phyloP scores from a whole-genome alignment of 1,140 invertebrate species.

The Eumeta japonica region DNA sequence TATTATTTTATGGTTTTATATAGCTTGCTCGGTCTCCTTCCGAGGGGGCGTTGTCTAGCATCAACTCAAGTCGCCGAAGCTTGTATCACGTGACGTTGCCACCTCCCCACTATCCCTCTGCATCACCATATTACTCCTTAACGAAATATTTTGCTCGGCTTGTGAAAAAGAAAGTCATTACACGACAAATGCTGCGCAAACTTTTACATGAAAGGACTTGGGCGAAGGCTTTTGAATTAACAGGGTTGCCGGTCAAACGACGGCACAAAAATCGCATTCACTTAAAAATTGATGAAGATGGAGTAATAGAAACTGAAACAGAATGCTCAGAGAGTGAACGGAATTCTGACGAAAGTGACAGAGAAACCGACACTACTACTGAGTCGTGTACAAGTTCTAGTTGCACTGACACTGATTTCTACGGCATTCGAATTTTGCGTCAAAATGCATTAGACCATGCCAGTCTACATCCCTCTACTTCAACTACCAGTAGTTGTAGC shows the following conservation, averaged over 20 bases:
- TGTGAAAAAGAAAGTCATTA: conserved; percentile 70
- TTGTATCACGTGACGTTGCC: conserved; percentile 61
- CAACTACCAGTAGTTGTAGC: conserved; percentile 50
- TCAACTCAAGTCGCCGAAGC: conserved; percentile 49
- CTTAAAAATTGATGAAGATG: conserved; percentile 52
- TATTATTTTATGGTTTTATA: conserved; percentile 27
- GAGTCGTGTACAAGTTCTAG: conserved; percentile 39
- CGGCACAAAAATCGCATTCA: conserved; percentile 61
- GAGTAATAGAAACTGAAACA: conserved; percentile 54
- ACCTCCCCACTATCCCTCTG: conserved; percentile 63
- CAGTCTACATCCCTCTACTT: conserved; percentile 39
- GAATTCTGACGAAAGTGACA: conserved; percentile 41
- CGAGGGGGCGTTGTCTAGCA: conserved; percentile 51
- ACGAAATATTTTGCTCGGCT: conserved; percentile 73
- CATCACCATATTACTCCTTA: conserved; percentile 68
- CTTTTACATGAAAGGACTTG: conserved; percentile 59
- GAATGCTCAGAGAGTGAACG: conserved; percentile 31
- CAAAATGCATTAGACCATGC: conserved; percentile 60
- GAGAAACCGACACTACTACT: conserved; percentile 37
- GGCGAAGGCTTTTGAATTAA: conserved; percentile 53
- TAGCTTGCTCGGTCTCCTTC: conserved; percentile 54
- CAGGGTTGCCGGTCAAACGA: conserved; percentile 51
- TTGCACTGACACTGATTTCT: conserved; percentile 31
- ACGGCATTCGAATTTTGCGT: conserved; percentile 49
- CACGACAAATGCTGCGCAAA: conserved; percentile 68